Percentiles rank a stretch among this genome's conserved stretches.
Evolutionary conservation across 2,888 invertebrate species (phyloP).

Genomic region (Aspidiotus destructor): DNA sequence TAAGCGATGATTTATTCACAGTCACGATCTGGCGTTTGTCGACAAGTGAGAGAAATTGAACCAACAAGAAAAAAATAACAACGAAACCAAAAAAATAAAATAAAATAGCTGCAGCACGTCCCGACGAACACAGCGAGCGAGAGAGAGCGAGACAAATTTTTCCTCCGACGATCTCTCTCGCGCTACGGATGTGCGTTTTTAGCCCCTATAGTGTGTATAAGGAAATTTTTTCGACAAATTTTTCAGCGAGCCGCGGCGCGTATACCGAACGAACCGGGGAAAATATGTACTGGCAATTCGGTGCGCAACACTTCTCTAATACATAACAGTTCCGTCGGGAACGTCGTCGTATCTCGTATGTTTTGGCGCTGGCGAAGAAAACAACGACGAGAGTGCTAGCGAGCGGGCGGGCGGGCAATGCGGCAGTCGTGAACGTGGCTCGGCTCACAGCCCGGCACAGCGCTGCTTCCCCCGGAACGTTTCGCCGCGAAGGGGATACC

Average conservation of each 20-base stretch:
- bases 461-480: constrained; percentile 12
- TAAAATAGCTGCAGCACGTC: no score
- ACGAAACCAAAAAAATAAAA: no score
- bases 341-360: constrained; percentile 2
- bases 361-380: constrained; percentile 9
- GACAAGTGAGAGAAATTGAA: no score
- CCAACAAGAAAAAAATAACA: no score
- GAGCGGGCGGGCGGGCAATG: constrained; percentile 1
- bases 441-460: constrained; percentile 31
- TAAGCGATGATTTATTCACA: no score
- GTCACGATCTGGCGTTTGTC: no score
- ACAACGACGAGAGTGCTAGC: constrained; percentile 4
- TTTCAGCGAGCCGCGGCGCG: background rate
- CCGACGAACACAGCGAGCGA: no score
- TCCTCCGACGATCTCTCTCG: no score
- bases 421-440: constrained; percentile 22
- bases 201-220: background rate
- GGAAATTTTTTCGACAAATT: background rate
- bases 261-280: background rate
- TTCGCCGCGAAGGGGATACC: constrained; percentile 19
- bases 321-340: constrained; percentile 17
- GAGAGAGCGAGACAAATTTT: no score
- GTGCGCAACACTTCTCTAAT: constrained; percentile 18
- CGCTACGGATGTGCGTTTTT: no score
- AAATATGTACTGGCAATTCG: constrained; percentile 12